Evolutionary conservation across 2,113 vertebrate species (phyloP).

Genomic region (Ptychochromis oligacanthus): DNA sequence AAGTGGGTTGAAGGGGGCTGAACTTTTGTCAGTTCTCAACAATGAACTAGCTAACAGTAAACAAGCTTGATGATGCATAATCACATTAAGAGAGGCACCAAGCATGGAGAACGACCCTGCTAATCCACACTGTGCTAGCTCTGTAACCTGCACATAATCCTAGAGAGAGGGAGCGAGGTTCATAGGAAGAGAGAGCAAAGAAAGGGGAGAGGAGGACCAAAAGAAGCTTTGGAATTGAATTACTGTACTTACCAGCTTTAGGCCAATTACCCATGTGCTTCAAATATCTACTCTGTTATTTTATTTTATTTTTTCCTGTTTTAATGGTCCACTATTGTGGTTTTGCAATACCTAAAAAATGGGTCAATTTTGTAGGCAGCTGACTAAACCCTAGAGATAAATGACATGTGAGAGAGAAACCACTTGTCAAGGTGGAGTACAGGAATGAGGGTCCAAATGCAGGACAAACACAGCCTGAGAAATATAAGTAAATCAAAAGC

Average conservation of each 20-base stretch:
- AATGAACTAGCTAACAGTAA: constrained; percentile 84
- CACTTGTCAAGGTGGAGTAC: not conserved
- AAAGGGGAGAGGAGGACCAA: constrained; percentile 49
- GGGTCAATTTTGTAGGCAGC: constrained; percentile 22
- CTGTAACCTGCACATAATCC: constrained; percentile 90
- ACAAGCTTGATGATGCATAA: constrained; percentile 94
- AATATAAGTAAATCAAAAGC: not conserved
- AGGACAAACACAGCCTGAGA: not conserved
- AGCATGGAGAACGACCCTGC: constrained; percentile 85
- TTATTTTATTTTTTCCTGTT: not conserved
- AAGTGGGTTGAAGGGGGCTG: constrained; percentile 72
- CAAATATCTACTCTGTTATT: constrained; percentile 10
- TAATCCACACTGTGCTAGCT: constrained; percentile 83
- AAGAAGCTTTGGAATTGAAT: constrained; percentile 86
- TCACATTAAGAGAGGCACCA: constrained; percentile 89
- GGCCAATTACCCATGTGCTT: constrained; percentile 83
- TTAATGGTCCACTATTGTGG: not conserved
- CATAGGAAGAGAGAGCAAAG: constrained; percentile 39
- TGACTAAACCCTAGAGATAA: constrained; percentile 21
- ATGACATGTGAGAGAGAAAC: constrained; percentile 10
- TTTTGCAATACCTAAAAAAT: not conserved
- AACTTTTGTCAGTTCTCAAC: constrained; percentile 80
- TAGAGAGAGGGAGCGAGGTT: constrained; percentile 74
- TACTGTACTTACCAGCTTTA: constrained; percentile 78
- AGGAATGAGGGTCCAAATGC: not conserved